These are phyloP conservation scores for Lathamus discolor DNA, from an alignment of 2,113 vertebrate species.

Conservation along the genomic window DNA sequence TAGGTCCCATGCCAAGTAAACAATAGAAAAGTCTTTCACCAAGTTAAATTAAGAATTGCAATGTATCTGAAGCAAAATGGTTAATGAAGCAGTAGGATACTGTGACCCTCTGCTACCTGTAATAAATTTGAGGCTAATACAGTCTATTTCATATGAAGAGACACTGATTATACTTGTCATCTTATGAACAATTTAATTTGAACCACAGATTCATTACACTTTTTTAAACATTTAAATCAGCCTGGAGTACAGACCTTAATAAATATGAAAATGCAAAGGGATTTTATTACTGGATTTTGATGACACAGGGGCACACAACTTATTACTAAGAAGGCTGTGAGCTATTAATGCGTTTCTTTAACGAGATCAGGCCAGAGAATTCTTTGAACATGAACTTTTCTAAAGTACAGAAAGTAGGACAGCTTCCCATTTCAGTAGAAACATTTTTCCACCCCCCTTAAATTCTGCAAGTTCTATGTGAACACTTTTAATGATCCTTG, in stretches of 20 bases:
- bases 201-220: not conserved
- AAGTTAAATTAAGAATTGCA: not conserved
- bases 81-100: not conserved
- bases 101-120: not conserved
- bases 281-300: constrained; percentile 4
- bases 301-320: not conserved
- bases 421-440: not conserved
- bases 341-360: not conserved
- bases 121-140: not conserved
- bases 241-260: not conserved
- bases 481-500: not conserved
- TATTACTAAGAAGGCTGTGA: not conserved
- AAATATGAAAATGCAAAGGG: constrained; percentile 21
- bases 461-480: not conserved
- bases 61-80: not conserved
- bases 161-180: not conserved
- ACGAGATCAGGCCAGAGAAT: not conserved
- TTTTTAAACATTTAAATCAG: constrained; percentile 26
- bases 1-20: not conserved
- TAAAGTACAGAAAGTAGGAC: not conserved
- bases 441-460: not conserved
- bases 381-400: not conserved
- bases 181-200: not conserved
- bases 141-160: not conserved
- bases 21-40: not conserved